phyloP scores from a whole-genome alignment of 2,888 invertebrate genomes.

The Pterostichus niger region DNA sequence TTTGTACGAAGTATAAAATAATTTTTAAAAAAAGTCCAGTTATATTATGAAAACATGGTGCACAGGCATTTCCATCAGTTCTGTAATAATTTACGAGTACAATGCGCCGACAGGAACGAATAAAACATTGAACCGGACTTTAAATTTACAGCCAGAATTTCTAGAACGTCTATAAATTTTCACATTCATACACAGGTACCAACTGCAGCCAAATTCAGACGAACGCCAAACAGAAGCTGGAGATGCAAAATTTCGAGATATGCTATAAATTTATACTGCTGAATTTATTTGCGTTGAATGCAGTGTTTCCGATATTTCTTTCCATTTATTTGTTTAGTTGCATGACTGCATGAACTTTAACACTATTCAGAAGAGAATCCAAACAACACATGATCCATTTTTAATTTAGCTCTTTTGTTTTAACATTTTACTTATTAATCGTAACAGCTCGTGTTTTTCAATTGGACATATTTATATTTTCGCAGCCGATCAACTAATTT shows the following conservation, averaged over 20 bases:
- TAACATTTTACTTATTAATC: background rate
- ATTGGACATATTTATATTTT: too few species aligned
- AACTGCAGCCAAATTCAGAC: constrained; percentile 53
- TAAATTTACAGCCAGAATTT: constrained; percentile 56
- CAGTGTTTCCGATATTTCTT: constrained; percentile 18
- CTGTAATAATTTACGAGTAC: constrained; percentile 54
- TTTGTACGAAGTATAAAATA: background rate
- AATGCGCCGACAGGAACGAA: constrained; percentile 58
- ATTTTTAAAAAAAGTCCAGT: constrained; percentile 26
- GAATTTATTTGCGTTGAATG: constrained; percentile 3
- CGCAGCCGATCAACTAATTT: too few species aligned
- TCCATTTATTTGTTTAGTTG: background rate
- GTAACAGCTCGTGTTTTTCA: too few species aligned
- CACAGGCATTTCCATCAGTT: constrained; percentile 52
- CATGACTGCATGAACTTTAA: constrained; percentile 11
- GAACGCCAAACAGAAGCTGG: constrained; percentile 41
- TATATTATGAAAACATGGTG: constrained; percentile 49
- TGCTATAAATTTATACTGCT: constrained; percentile 42
- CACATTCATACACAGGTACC: constrained; percentile 55
- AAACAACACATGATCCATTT: background rate
- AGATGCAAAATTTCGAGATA: constrained; percentile 34
- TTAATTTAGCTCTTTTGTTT: background rate
- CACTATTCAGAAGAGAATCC: constrained; percentile 10
- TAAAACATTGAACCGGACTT: constrained; percentile 56
- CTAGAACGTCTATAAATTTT: constrained; percentile 57